Percentiles rank a stretch among this genome's conserved stretches.
Evolutionary conservation across 2,888 invertebrate genomes (phyloP).

Genomic region (Cephus sareptanus): DNA sequence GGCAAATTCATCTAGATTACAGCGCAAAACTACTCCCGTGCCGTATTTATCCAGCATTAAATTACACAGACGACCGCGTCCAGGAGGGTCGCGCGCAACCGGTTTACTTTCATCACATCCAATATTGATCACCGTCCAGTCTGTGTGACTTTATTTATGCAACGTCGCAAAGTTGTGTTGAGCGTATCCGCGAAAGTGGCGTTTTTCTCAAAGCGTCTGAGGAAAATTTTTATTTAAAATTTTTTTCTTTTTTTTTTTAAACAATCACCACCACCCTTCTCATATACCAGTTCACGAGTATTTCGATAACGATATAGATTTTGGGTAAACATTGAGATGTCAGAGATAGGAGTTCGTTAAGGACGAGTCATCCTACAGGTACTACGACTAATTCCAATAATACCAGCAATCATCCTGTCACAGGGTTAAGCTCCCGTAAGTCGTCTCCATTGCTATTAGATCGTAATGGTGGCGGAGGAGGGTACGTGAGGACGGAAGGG

Average conservation of each 20-base stretch:
- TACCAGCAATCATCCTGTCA: slow-evolving; percentile 62
- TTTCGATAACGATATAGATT: too few relatives aligned
- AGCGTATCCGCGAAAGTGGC: background rate
- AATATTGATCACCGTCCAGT: slow-evolving; percentile 57
- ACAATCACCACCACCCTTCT: background rate
- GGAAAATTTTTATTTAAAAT: background rate
- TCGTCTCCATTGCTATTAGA: slow-evolving; percentile 25
- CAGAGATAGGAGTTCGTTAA: background rate
- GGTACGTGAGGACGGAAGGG: slow-evolving; percentile 30
- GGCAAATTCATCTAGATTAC: slow-evolving; percentile 58
- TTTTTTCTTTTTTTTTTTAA: background rate
- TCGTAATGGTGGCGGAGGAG: slow-evolving; percentile 21
- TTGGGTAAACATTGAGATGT: background rate
- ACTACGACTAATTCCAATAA: slow-evolving; percentile 56
- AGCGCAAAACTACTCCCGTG: slow-evolving; percentile 52
- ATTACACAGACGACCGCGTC: slow-evolving; percentile 56
- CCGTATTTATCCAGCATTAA: slow-evolving; percentile 61
- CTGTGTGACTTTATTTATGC: slow-evolving; percentile 53
- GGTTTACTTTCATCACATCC: slow-evolving; percentile 61
- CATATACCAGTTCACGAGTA: too few relatives aligned
- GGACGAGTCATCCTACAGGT: background rate
- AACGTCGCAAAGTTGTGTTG: slow-evolving; percentile 22
- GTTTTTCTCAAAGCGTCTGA: background rate
- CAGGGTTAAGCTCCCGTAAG: slow-evolving; percentile 57
- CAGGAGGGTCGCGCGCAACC: slow-evolving; percentile 43